Base-by-base conservation (phyloP, 2,888 invertebrate genomes). In the Gymnoscelis rufifasciata region DNA sequence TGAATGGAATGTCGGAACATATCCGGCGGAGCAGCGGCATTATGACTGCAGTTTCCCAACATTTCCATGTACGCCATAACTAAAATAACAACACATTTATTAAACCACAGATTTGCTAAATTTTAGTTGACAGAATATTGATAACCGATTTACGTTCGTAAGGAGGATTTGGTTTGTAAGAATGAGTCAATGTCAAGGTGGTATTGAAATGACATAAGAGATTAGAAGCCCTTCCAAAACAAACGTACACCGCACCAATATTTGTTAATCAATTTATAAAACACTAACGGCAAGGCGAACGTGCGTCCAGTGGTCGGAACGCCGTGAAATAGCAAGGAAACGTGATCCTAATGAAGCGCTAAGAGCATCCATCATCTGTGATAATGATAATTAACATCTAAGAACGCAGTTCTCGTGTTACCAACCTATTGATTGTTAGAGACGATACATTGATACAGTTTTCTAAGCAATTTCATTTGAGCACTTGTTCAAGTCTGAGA, bases 11-110 rank as follows among this genome's bases (percentile, higher is more conserved):
- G 96, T 38, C 96, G 91, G 78, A 95, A 91, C 78, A 95, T 93
- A 65, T 95, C 95, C 45, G 92, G 90, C 33, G 92, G 91, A 44
- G 91, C 92, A 57, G 92, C 92, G 57, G 92, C 92, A 59, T 92
- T 92, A 68, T 95, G 95, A 59, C 94, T 94, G 88, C 96, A 96
- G 78, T 94, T 94, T 13, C 95, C 95, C 70, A 96, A 95, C 92
- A 97, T 96, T 88, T 97, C 96, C 97, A 97, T 97, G 81, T 97
- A 97, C 56, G 96, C 96, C 94, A 96, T 95, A 70, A 97, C 97
- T 96, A 90, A 74, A 62, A 52, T 19, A 19, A 19, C 19, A 19
- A 19, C 3, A 19, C 19, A 2, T 19, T 19, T 5, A 19, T 3
- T 19, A 19, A 19, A 19, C 2, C 5, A 19, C 7, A 11, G 8